Evolutionary conservation across 2,113 vertebrate genomes (phyloP).

Genomic region (Atractosteus spatula): DNA sequence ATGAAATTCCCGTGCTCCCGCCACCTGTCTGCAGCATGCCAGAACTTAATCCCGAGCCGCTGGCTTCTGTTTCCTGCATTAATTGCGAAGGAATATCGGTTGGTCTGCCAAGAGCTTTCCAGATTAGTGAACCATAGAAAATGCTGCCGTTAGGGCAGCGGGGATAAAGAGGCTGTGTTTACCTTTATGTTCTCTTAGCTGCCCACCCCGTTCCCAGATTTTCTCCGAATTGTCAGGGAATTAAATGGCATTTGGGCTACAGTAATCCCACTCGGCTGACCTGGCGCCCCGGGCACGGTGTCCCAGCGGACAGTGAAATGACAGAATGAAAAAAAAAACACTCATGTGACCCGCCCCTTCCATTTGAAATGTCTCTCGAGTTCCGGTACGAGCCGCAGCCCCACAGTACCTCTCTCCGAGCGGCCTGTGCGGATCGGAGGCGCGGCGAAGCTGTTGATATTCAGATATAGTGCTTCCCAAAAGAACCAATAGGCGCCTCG

Average conservation of each 20-base stretch:
- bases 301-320: not conserved
- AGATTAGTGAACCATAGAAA: conserved; percentile 9
- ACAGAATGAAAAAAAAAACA: no score
- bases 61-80: conserved; percentile 20
- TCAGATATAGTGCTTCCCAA: no score
- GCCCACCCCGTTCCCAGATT: conserved; percentile 14
- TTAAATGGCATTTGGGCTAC: conserved; percentile 54
- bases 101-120: conserved; percentile 18
- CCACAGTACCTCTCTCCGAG: not conserved
- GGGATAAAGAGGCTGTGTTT: conserved; percentile 1
- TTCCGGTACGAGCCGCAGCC: no score
- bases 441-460: no score
- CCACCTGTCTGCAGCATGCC: conserved; percentile 22
- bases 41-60: conserved; percentile 25
- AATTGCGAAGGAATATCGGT: conserved; percentile 23
- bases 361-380: no score
- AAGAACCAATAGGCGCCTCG: no score
- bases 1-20: conserved; percentile 10
- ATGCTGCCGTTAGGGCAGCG: not conserved
- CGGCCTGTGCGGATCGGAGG: not conserved
- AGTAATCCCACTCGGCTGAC: conserved; percentile 73
- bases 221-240: conserved; percentile 59
- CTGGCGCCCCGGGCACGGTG: conserved; percentile 49
- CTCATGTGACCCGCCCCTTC: no score
- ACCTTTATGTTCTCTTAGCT: conserved; percentile 23